phyloP scores from a whole-genome alignment of 2,888 invertebrate genomes.

The Pyrrhia umbra region DNA sequence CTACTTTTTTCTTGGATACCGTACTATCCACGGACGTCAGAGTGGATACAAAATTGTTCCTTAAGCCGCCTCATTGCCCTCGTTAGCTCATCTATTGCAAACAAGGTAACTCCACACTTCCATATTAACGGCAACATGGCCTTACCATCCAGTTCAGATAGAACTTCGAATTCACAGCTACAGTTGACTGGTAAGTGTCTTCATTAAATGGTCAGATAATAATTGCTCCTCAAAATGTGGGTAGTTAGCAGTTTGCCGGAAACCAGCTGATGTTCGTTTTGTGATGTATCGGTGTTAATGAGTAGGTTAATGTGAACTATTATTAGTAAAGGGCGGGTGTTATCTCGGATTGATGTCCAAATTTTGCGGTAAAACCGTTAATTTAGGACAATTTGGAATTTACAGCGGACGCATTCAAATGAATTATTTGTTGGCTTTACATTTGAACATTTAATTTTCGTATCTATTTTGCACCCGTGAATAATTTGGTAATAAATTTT shows the following conservation, averaged over 20 bases:
- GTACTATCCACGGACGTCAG: no score
- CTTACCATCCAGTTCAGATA: constrained; percentile 17
- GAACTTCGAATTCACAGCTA: constrained; percentile 12
- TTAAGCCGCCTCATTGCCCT: constrained; percentile 44
- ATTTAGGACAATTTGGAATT: constrained; percentile 37
- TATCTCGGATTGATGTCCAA: constrained; percentile 25
- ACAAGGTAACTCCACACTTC: constrained; percentile 67
- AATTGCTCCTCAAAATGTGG: constrained; percentile 71
- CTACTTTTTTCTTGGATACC: no score
- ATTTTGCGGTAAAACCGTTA: constrained; percentile 24
- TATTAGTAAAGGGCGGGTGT: constrained; percentile 28
- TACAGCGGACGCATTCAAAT: constrained; percentile 17
- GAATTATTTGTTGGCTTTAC: constrained; percentile 24
- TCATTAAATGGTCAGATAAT: constrained; percentile 50
- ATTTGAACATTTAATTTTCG: constrained; percentile 27
- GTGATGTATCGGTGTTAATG: constrained; percentile 53
- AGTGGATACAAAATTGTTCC: constrained; percentile 50
- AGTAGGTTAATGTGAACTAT: constrained; percentile 46
- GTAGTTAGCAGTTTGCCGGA: constrained; percentile 64
- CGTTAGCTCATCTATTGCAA: constrained; percentile 53
- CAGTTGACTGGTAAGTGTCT: constrained; percentile 22
- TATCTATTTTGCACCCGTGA: not conserved
- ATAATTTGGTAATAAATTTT: constrained; percentile 17
- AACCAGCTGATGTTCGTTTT: constrained; percentile 43
- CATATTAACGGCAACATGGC: constrained; percentile 67